Percentiles rank a stretch among this genome's conserved stretches.
These are phyloP conservation scores for Protobothrops flavoviridis DNA, from an alignment of 2,113 vertebrate species.

Conservation along the genomic window DNA sequence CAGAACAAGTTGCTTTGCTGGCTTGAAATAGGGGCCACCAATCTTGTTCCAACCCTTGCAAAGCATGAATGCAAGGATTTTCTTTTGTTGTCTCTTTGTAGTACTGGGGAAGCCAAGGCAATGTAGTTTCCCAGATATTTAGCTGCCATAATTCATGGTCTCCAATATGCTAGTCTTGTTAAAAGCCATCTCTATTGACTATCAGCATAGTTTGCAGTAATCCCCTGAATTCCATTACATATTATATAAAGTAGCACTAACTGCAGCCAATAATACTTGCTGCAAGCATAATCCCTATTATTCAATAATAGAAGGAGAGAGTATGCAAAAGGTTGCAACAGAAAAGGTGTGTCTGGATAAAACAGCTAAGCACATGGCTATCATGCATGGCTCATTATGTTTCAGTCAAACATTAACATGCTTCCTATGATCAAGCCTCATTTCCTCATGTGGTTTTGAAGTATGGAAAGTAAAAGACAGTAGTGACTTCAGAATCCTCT, in stretches of 20 bases:
- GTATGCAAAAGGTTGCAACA: neutral
- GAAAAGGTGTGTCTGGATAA: conserved; percentile 47
- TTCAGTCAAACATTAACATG: conserved; percentile 67
- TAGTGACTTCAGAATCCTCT: neutral
- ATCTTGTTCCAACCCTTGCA: neutral
- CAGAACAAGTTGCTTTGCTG: neutral
- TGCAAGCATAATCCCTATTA: neutral
- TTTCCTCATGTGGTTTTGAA: conserved; percentile 34
- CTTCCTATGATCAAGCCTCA: conserved; percentile 26
- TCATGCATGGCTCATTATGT: conserved; percentile 23
- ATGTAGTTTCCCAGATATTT: neutral
- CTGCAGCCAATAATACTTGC: neutral
- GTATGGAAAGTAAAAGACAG: neutral
- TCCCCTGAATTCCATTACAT: neutral
- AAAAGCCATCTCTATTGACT: neutral
- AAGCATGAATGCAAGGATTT: neutral
- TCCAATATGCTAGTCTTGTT: neutral
- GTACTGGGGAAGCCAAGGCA: too few relatives aligned
- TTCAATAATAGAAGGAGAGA: neutral
- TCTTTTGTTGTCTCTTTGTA: neutral
- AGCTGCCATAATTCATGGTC: neutral
- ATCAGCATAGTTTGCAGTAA: neutral
- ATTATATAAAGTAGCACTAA: neutral
- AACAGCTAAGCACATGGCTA: conserved; percentile 29
- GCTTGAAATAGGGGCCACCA: neutral